Conservation (phyloP, 2,797 vertebrate genomes). For the Anisognathus igniventris region DNA sequence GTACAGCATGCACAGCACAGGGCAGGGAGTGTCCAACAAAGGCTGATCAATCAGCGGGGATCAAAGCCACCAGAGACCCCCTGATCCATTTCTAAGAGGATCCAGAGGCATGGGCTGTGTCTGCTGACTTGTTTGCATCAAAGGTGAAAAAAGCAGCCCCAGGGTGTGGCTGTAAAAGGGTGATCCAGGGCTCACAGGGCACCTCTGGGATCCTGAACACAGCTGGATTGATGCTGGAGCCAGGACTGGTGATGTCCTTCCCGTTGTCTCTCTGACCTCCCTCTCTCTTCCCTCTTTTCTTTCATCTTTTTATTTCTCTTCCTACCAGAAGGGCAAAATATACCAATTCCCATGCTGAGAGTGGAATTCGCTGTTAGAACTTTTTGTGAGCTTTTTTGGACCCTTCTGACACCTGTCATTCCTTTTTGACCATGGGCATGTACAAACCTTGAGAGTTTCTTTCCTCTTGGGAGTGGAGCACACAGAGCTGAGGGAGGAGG, state of each 20-base stretch:
- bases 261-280: not conserved
- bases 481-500: not conserved
- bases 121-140: not conserved
- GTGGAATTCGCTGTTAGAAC: not conserved
- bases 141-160: not conserved
- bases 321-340: not conserved
- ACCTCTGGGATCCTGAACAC: not conserved
- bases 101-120: not conserved
- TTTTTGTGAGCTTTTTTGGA: not conserved
- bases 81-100: not conserved
- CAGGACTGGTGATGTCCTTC: not conserved
- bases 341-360: not conserved
- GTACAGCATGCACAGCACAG: not conserved
- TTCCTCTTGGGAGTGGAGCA: not conserved
- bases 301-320: not conserved
- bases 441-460: not conserved
- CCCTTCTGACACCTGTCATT: not conserved
- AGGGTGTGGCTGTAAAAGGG: not conserved
- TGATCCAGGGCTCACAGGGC: not conserved
- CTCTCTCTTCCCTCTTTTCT: not conserved
- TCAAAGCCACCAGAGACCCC: not conserved
- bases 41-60: not conserved
- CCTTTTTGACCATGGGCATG: not conserved
- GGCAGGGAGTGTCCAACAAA: not conserved
- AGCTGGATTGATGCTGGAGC: rapidly evolving